phyloP scores from a whole-genome alignment of 2,888 invertebrate species.

The Orthosia gothica region DNA sequence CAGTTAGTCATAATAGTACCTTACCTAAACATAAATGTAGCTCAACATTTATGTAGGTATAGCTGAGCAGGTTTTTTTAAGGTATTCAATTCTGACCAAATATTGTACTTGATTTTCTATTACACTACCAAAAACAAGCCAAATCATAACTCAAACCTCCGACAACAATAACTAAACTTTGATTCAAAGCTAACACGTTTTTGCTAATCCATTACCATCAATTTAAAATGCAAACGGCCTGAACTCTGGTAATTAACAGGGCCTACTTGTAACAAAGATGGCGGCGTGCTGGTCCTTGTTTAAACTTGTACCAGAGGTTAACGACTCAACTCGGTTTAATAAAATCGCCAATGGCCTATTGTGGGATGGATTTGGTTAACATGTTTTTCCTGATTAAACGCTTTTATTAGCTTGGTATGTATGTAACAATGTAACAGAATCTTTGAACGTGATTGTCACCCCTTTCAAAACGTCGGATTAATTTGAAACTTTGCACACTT shows the following conservation, averaged over 20 bases:
- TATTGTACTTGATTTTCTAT: neutral
- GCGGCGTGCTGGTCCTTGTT: constrained; percentile 48
- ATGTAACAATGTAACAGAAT: too few species aligned
- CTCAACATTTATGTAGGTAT: neutral
- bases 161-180: constrained; percentile 27
- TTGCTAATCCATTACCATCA: constrained; percentile 41
- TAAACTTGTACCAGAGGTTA: constrained; percentile 61
- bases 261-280: constrained; percentile 50
- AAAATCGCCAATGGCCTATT: constrained; percentile 49
- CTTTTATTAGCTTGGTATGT: too few species aligned
- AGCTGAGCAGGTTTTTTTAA: neutral
- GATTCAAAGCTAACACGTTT: constrained; percentile 20
- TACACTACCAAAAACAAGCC: neutral
- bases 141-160: constrained; percentile 1
- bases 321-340: constrained; percentile 59
- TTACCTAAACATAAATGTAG: neutral
- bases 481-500: too few species aligned
- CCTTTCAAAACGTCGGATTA: too few species aligned
- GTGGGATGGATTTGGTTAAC: constrained; percentile 38
- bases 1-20: too few species aligned
- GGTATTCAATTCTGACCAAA: too few species aligned
- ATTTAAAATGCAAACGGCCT: constrained; percentile 57
- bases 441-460: too few species aligned
- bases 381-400: too few species aligned
- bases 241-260: constrained; percentile 47